Evolutionary conservation across 2,888 invertebrate species (phyloP), one percentile per base, ranked within the genome.

Genomic region (Drosophila kuntzei): DNA sequence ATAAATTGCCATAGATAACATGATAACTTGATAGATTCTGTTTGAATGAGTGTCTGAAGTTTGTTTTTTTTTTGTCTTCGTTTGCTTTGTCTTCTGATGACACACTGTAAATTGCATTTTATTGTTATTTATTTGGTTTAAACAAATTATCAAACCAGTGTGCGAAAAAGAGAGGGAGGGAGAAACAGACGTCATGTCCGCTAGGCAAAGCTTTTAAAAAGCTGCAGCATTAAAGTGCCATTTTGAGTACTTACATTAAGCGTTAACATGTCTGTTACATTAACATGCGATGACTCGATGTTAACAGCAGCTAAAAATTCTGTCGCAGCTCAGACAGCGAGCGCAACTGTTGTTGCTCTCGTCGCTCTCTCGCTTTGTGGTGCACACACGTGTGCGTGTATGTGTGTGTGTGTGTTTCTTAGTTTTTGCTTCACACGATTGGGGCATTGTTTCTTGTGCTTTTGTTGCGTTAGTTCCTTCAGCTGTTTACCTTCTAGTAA

Each of bases 361-460:
- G 18, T 43, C 41, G 43, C 63, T 53, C 57, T 59, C 61, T 65
- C 58, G 18, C 34, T 50, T 34, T 43, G 49, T 25, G 12, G 22
- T 6, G 6, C 29, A 29, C 29, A 29, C 34, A n/a, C 41, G 53
- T 54, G 53, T 41, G 37, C 14, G 9, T 60, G 39, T 62, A 37
- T 29, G 50, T 69, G 47, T 55, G 37, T 36, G 68, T 49, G 46
- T 66, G 44, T 55, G 44, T 71, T 60, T 76, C 43, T 51, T 63
- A 64, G 32, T 67, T 54, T 27, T 64, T 49, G 43, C 34, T 46
- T 67, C 66, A 51, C 61, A 73, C 25, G 55, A 46, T 60, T 60
- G 25, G 9, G n/a, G 39, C 65, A 67, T 67, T 75, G 74, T 70
- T 71, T 63, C 63, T 53, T 50, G 34, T 59, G 47, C 59, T 60